phyloP scores from a whole-genome alignment of 2,113 vertebrate species.

The Turnix velox region DNA sequence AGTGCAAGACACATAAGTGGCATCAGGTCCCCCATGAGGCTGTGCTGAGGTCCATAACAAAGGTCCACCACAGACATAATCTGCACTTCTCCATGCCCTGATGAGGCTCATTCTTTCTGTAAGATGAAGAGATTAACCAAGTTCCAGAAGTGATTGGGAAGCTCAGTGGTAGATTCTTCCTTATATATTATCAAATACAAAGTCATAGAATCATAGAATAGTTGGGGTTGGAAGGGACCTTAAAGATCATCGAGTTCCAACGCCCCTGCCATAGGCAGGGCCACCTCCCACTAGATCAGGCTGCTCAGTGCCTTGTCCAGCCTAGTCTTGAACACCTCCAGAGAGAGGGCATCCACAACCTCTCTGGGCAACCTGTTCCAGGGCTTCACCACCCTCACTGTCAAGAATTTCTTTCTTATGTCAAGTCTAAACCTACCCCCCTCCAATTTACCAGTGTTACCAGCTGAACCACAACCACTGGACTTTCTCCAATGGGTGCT shows the following conservation, averaged over 20 bases:
- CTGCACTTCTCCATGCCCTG: neutral
- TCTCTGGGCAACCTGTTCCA: too few species aligned
- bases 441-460: neutral
- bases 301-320: too few species aligned
- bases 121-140: neutral
- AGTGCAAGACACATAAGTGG: rapidly evolving
- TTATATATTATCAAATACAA: neutral
- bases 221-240: too few species aligned
- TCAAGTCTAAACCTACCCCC: too few species aligned
- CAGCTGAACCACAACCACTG: neutral
- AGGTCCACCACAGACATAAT: rapidly evolving
- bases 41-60: neutral
- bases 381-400: too few species aligned
- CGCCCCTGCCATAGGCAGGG: too few species aligned
- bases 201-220: too few species aligned
- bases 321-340: too few species aligned
- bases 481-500: neutral
- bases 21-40: neutral
- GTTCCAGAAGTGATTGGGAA: neutral
- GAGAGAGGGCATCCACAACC: too few species aligned
- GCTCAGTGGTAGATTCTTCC: neutral
- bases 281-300: too few species aligned
- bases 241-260: too few species aligned
- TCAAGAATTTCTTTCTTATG: too few species aligned
- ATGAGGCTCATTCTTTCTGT: neutral